Conservation (phyloP, 2,797 vertebrate genomes). For the Sebastes minor region DNA sequence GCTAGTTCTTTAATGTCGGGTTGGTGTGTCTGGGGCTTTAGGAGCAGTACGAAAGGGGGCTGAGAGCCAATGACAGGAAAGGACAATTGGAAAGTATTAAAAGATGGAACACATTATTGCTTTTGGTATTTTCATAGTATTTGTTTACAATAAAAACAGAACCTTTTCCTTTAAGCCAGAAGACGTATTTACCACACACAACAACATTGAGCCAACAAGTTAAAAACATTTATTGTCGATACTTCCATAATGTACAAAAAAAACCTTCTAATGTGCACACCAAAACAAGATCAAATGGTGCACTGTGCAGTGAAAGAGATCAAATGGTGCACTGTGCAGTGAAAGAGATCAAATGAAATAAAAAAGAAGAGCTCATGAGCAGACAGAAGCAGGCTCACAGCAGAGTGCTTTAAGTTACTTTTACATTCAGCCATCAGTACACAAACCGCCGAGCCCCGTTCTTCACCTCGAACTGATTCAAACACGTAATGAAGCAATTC, state of each 20-base stretch:
- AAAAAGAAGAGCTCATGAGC: constrained; percentile 24
- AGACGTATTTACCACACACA: not conserved
- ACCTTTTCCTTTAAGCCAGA: not conserved
- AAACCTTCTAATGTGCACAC: constrained; percentile 20
- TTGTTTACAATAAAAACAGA: too few relatives aligned
- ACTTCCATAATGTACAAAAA: constrained; percentile 69
- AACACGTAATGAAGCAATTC: constrained; percentile 15
- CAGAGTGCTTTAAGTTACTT: constrained; percentile 12
- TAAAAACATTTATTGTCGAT: constrained; percentile 78
- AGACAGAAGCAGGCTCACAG: constrained; percentile 30
- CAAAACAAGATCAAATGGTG: constrained; percentile 2
- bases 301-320: constrained; percentile 32
- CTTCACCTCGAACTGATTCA: not conserved
- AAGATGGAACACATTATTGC: too few relatives aligned
- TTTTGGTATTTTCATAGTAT: too few relatives aligned
- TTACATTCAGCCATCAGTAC: constrained; percentile 66
- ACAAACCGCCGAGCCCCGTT: constrained; percentile 1
- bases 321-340: constrained; percentile 29
- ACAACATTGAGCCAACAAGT: constrained; percentile 58
- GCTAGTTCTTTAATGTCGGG: too few relatives aligned
- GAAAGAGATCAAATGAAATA: constrained; percentile 13
- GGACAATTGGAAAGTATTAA: too few relatives aligned
- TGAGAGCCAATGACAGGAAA: too few relatives aligned
- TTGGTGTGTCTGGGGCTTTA: too few relatives aligned
- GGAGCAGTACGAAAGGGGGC: too few relatives aligned